These are phyloP conservation scores for Neotragus pygmaeus DNA, from an alignment of 2,113 vertebrate species.

Conservation along the genomic window DNA sequence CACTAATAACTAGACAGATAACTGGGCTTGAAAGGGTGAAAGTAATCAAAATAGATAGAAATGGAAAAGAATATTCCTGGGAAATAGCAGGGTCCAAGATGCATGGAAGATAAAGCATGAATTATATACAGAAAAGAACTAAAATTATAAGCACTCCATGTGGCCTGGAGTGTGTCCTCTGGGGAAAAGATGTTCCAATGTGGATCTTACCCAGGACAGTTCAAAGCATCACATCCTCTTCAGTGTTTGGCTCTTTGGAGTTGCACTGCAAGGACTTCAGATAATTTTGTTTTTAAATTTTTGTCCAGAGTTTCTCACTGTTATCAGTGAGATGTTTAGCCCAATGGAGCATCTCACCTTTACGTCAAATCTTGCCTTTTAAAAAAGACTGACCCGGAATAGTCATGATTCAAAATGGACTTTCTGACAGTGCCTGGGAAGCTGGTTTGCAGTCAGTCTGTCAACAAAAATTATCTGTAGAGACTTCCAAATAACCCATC, in stretches of 20 bases:
- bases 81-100: neutral
- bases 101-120: neutral
- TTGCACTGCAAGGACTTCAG: neutral
- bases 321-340: neutral
- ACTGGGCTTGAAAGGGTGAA: too few relatives aligned
- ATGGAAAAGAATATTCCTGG: neutral
- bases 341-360: rapidly evolving
- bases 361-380: neutral
- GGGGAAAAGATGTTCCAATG: neutral
- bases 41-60: neutral
- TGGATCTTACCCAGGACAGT: too few relatives aligned
- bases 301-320: neutral
- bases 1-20: neutral
- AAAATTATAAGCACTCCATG: neutral
- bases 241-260: neutral
- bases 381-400: neutral
- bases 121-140: neutral
- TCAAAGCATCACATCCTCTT: too few relatives aligned
- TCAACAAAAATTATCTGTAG: too few relatives aligned
- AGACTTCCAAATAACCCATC: neutral
- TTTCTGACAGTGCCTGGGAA: neutral
- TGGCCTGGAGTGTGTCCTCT: rapidly evolving
- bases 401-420: rapidly evolving
- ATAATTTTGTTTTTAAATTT: neutral
- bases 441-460: neutral